Conservation (phyloP, 2,113 vertebrate species). For the Saguinus midas region DNA sequence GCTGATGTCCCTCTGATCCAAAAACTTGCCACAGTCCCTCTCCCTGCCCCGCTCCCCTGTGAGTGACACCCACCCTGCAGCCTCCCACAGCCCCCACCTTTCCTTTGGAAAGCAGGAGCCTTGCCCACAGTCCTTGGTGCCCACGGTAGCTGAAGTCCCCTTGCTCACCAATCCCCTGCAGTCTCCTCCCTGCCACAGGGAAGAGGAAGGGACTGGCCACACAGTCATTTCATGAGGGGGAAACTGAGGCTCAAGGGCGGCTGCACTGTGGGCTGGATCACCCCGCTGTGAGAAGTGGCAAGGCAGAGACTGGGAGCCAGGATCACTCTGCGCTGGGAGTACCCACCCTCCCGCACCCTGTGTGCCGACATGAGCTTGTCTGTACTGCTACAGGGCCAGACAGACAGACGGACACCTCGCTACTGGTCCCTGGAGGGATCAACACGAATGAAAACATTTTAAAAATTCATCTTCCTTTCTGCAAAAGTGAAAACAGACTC, state of each 20-base stretch:
- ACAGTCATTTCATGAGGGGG: background rate
- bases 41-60: background rate
- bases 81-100: rapidly evolving
- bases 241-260: background rate
- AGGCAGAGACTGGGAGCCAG: background rate
- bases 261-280: too few species aligned
- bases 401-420: background rate
- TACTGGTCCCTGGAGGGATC: too few species aligned
- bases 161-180: too few species aligned
- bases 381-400: background rate
- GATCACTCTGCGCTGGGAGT: background rate
- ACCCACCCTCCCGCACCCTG: rapidly evolving
- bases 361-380: rapidly evolving
- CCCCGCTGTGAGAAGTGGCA: background rate
- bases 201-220: background rate
- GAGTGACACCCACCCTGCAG: background rate
- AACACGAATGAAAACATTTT: background rate
- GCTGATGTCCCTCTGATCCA: background rate
- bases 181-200: rapidly evolving
- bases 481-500: background rate
- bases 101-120: background rate
- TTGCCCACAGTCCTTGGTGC: background rate
- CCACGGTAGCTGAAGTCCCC: rapidly evolving
- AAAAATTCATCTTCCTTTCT: too few species aligned
- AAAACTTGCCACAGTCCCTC: background rate